Base-by-base conservation (phyloP, 2,113 vertebrate genomes). In the Progne subis region DNA sequence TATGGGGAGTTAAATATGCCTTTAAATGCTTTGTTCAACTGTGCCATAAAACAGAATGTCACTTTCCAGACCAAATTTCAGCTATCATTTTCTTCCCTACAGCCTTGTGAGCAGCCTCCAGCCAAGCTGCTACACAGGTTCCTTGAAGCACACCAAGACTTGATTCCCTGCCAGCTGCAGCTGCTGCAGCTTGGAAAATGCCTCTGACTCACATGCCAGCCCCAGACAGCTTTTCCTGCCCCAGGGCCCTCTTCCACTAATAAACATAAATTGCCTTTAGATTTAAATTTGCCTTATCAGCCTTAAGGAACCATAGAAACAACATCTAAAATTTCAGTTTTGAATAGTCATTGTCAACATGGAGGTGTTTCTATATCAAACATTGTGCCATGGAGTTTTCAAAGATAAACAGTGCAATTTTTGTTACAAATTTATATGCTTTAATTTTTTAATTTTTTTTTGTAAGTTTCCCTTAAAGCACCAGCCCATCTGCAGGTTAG, bases 141-240 rank as follows among this genome's bases (percentile, higher is more conserved):
- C 37, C 83, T 60, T 14, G 34, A 29, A 84, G 31, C 69, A 75
- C 26, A 18, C 72, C 82, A 78, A 75, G 78, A 21, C 32, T 65
- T 23, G 49, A 21, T 32, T 23, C 41, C 50, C 32, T 59, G 46
- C 91, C 82, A 91, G 67, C 53, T 81, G 80, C 91, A 85, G 82
- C 70, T 26, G 47, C 9, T 59, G 84, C 77, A 83, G 55, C 70
- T 85, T n/a, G 46, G 13, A 70, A 82, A 91, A 74, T 23, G 34
- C 21, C 79, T 82, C 83, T 5, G 1, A 24, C 46, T 89, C 37
- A 2, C 8, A 11, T 60, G 16, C 50, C 63, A 92, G 32, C 50
- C 14, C 50, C 39, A 91, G 69, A 85, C 12, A 82, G 82, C 34
- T 92, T 90, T 70, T 77, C 50, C 49, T 88, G 67, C 82, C 55